Percentiles rank a stretch among this genome's conserved stretches.
Evolutionary conservation across 1,140 invertebrate genomes (phyloP).

Genomic region (Adoxophyes honmai): DNA sequence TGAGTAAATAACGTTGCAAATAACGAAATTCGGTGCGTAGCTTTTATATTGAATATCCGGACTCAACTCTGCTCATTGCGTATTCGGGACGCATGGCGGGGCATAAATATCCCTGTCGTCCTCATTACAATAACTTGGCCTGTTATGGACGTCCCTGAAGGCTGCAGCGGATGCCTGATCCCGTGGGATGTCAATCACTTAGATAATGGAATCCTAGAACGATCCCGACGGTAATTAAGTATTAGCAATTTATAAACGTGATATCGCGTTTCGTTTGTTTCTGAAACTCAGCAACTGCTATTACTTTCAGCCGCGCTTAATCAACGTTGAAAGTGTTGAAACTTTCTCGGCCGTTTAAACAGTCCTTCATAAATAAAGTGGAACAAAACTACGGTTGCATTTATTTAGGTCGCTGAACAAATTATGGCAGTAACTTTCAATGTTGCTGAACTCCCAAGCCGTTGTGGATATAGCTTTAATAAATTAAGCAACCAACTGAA

Average conservation of each 20-base stretch:
- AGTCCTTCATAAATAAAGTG: neutral
- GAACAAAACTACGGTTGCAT: neutral
- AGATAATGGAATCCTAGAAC: constrained; percentile 61
- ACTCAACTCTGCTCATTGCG: constrained; percentile 40
- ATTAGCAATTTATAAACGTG: constrained; percentile 14
- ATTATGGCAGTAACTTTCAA: neutral
- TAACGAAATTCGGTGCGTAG: constrained; percentile 37
- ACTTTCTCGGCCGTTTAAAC: too few relatives aligned
- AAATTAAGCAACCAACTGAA: too few relatives aligned
- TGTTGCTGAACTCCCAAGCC: too few relatives aligned
- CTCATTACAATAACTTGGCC: constrained; percentile 70
- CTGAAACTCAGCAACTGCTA: too few relatives aligned
- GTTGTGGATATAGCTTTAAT: too few relatives aligned
- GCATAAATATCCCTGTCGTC: constrained; percentile 71
- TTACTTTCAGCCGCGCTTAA: too few relatives aligned
- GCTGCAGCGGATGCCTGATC: constrained; percentile 41
- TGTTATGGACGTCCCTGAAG: constrained; percentile 48
- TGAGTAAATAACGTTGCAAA: constrained; percentile 49
- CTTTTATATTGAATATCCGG: constrained; percentile 58
- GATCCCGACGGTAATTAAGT: constrained; percentile 36
- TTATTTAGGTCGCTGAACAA: neutral
- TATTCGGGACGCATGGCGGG: constrained; percentile 60
- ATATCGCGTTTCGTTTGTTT: neutral
- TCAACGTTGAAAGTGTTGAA: too few relatives aligned
- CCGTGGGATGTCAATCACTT: constrained; percentile 61